Conservation (phyloP, 2,888 invertebrate genomes). For the Drosophila colorata region DNA sequence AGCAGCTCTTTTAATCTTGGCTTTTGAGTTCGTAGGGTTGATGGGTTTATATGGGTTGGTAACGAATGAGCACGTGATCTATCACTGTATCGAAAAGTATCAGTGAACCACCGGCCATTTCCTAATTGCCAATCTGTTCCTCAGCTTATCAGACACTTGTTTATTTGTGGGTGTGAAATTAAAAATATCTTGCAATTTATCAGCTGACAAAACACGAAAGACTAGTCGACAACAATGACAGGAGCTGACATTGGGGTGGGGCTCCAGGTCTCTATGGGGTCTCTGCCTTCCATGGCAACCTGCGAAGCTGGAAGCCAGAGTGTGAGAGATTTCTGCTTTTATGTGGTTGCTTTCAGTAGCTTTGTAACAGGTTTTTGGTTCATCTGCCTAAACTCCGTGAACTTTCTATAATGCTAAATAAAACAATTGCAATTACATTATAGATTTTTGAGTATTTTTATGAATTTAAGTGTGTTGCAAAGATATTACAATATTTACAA, state of each 20-base stretch:
- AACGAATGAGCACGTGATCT: conserved; percentile 43
- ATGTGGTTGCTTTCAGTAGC: conserved; percentile 19
- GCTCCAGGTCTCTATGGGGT: conserved; percentile 7
- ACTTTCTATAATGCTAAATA: neutral
- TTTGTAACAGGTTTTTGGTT: conserved; percentile 4
- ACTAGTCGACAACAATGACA: conserved; percentile 28
- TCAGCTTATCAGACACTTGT: conserved; percentile 9
- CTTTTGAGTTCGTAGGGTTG: conserved; percentile 10
- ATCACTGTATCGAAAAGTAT: conserved; percentile 32
- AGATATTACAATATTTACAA: conserved; percentile 2
- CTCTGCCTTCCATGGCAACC: conserved; percentile 11
- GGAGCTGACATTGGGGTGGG: conserved; percentile 12
- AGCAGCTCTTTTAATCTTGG: too few relatives aligned
- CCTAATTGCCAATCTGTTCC: conserved; percentile 44
- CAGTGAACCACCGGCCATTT: conserved; percentile 8
- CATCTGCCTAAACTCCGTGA: neutral
- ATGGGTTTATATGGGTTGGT: neutral
- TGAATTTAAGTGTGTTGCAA: neutral
- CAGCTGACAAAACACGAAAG: conserved; percentile 44
- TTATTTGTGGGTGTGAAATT: conserved; percentile 35
- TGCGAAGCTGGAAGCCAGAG: neutral
- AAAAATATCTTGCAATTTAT: conserved; percentile 49
- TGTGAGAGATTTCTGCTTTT: conserved; percentile 17
- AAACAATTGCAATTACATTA: neutral
- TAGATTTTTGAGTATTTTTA: neutral